Base-by-base conservation (phyloP, 1,140 invertebrate genomes). In the Homarus americanus region DNA sequence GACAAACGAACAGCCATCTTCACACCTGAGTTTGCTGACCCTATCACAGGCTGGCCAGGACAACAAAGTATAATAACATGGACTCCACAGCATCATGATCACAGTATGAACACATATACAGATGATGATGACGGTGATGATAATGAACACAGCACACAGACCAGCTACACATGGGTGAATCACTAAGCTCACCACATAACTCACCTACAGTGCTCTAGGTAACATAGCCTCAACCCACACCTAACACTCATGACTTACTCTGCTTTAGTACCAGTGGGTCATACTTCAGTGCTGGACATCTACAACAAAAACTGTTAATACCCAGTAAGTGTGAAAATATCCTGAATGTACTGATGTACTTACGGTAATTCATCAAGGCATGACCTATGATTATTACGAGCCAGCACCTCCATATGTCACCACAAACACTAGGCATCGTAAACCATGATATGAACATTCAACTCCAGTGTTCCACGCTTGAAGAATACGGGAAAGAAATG, bases 11-110 rank as follows among this genome's bases (percentile, higher is more conserved):
- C 76, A 87, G 75, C 75, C 75, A 87, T 41, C 36, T 79, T 66
- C 75, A 79, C 85, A 78, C 85, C 85, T 87, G 85, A 87, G 85
- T 87, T 87, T 87, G 76, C 85, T 87, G 85, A 87, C 85, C 85
- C 85, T 87, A 87, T 87, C 85, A 87, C 85, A 87, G 85, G 66
- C 76, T 87, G 85, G 85, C 78, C 85, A 87, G 85, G 75, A 87
- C 49, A 80, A 87, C 58, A 87, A 66, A 82, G 79, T 85, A 85
- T 85, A 85, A 63, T 44, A 79, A 87, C 58, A 87, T 87, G 85
- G 85, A 79, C 76, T 87, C 76, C 85, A 87, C 75, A 87, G 75
- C 75, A 87, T 58, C n/a, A 41, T 79, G 78, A 80, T 87, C 85
- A 87, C 76, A 87, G 53, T 78, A 87, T 87, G 76, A 79, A 87